Conservation (phyloP, 2,888 invertebrate species). For the Emmelina monodactyla region DNA sequence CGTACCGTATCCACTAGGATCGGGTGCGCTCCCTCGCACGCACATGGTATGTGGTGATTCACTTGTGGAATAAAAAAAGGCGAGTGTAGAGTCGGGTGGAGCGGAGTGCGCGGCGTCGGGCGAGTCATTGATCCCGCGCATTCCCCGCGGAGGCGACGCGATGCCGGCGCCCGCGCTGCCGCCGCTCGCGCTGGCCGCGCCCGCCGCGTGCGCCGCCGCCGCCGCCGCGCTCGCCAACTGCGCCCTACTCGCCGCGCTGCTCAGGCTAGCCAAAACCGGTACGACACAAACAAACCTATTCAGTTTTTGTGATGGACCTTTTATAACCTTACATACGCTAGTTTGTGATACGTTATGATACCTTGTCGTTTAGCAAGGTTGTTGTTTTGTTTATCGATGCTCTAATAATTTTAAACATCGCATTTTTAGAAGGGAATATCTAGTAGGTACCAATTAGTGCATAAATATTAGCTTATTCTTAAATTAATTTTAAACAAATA, state of each 20-base stretch:
- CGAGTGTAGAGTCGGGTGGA: slow-evolving; percentile 41
- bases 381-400: too few species aligned
- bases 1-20: slow-evolving; percentile 2
- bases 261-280: slow-evolving; percentile 57
- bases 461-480: too few species aligned
- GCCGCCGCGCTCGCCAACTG: slow-evolving; percentile 50
- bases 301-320: too few species aligned
- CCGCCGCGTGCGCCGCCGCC: slow-evolving; percentile 46
- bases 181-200: slow-evolving; percentile 38
- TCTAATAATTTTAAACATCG: slow-evolving; percentile 3
- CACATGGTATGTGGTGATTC: slow-evolving; percentile 55
- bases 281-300: slow-evolving; percentile 14
- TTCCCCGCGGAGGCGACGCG: slow-evolving; percentile 22
- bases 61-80: slow-evolving; percentile 45
- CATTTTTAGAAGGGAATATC: too few species aligned
- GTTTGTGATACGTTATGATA: too few species aligned
- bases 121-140: slow-evolving; percentile 65
- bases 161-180: slow-evolving; percentile 46
- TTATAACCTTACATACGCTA: too few species aligned
- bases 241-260: slow-evolving; percentile 43
- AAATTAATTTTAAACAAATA: too few species aligned
- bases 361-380: too few species aligned
- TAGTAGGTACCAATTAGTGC: too few species aligned
- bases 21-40: slow-evolving; percentile 29
- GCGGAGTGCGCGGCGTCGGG: slow-evolving; percentile 43